Conservation (phyloP, 64 coral and sea anemone species). For the Porites australiensis region DNA sequence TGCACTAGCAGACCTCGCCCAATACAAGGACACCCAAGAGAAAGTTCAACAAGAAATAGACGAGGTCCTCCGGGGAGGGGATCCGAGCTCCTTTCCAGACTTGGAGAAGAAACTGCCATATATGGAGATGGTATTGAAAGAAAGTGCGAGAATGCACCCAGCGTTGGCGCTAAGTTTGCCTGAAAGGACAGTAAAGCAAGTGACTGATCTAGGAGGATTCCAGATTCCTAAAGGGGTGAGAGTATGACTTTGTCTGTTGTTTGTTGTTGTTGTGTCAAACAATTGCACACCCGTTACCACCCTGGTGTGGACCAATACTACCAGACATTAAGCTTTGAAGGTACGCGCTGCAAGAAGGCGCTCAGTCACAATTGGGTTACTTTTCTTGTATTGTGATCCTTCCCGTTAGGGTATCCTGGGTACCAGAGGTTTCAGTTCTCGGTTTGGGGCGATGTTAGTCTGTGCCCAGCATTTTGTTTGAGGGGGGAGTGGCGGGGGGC, state of each 20-base stretch:
- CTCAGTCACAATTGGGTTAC: too few species aligned
- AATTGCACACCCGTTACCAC: too few species aligned
- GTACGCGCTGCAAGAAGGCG: too few species aligned
- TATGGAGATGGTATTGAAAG: constrained; percentile 93
- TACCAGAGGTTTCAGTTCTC: too few species aligned
- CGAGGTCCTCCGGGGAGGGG: constrained; percentile 57
- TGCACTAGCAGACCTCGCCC: constrained; percentile 77
- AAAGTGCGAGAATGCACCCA: constrained; percentile 94
- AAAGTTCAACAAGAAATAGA: constrained; percentile 82
- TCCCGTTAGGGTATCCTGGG: too few species aligned
- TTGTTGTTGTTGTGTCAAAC: too few species aligned
- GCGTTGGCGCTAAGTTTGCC: constrained; percentile 85
- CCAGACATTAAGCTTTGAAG: too few species aligned
- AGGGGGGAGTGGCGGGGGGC: too few species aligned
- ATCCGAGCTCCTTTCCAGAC: constrained; percentile 55
- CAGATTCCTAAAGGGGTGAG: constrained; percentile 93
- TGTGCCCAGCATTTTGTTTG: too few species aligned
- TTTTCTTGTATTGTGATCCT: too few species aligned
- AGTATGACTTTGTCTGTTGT: not conserved
- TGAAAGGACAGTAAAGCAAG: constrained; percentile 84
- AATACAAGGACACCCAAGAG: constrained; percentile 63
- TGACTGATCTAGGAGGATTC: constrained; percentile 86
- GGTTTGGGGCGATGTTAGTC: too few species aligned
- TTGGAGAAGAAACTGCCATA: constrained; percentile 82
- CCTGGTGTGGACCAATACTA: too few species aligned